Evolutionary conservation across 2,113 vertebrate genomes (phyloP).

Genomic region (Australoheros scitulus): DNA sequence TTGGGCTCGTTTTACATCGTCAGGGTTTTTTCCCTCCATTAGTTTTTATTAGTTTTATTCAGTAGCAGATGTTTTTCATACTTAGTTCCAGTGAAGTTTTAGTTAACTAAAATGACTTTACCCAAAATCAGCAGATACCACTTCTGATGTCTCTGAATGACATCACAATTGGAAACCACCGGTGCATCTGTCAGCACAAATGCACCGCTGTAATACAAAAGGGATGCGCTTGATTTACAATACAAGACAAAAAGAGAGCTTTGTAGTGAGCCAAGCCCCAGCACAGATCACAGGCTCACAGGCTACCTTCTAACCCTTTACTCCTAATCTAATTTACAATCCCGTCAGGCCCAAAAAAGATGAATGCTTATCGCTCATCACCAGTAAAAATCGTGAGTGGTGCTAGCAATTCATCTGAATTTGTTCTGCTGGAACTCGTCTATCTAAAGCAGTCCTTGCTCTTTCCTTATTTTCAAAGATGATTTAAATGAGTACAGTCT

Average conservation of each 20-base stretch:
- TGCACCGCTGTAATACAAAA: no score
- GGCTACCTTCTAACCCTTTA: background rate
- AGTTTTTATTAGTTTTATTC: no score
- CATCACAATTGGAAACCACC: no score
- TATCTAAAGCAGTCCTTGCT: constrained; percentile 13
- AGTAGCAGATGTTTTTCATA: no score
- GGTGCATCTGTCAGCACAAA: no score
- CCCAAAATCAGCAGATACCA: no score
- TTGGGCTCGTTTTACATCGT: no score
- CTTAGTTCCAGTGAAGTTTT: no score
- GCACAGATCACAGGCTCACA: background rate
- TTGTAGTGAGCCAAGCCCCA: no score
- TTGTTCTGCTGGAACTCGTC: background rate
- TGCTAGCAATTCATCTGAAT: background rate
- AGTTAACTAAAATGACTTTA: no score
- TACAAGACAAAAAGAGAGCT: background rate
- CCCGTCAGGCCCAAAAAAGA: background rate
- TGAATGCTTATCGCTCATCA: constrained; percentile 14
- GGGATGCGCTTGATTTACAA: background rate
- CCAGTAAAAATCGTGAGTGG: background rate
- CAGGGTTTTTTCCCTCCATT: no score
- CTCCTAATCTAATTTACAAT: background rate
- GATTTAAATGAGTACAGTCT: background rate
- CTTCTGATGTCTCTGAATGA: no score
- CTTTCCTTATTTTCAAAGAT: constrained; percentile 36